phyloP scores from a whole-genome alignment of 2,888 invertebrate genomes.

The Clepsis dumicolana region DNA sequence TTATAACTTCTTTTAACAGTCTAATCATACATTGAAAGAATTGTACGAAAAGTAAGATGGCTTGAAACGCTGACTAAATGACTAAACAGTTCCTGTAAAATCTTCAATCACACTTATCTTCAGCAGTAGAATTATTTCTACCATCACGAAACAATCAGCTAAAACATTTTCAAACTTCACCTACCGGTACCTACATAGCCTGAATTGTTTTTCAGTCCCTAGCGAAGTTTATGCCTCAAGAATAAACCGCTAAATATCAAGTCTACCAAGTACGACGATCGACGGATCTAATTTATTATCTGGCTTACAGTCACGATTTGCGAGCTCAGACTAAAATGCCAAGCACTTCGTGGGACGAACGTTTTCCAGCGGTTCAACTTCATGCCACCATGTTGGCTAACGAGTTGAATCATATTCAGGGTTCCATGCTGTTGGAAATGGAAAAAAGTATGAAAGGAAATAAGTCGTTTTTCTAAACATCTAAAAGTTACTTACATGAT shows the following conservation, averaged over 20 bases:
- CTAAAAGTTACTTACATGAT: too few species aligned
- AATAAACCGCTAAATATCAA: conserved; percentile 21
- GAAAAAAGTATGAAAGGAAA: background rate
- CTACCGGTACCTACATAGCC: background rate
- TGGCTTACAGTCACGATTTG: conserved; percentile 29
- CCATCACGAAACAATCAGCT: conserved; percentile 5
- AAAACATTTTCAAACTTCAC: background rate
- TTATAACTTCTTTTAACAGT: too few species aligned
- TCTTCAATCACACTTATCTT: background rate
- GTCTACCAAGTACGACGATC: conserved; percentile 17
- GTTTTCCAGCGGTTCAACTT: conserved; percentile 37
- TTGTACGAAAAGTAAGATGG: too few species aligned
- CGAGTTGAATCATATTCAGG: conserved; percentile 37
- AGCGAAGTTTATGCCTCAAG: conserved; percentile 8
- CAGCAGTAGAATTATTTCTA: background rate
- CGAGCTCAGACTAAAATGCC: conserved; percentile 20
- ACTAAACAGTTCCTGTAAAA: too few species aligned
- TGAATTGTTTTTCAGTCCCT: background rate
- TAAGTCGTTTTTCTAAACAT: too few species aligned
- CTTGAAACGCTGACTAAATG: too few species aligned
- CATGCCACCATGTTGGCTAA: conserved; percentile 22
- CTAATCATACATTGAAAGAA: too few species aligned
- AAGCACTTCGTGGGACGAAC: conserved; percentile 29
- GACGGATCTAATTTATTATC: conserved; percentile 32
- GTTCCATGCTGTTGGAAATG: conserved; percentile 8